phyloP scores from a whole-genome alignment of 2,113 vertebrate species.

The Cinclus cinclus region DNA sequence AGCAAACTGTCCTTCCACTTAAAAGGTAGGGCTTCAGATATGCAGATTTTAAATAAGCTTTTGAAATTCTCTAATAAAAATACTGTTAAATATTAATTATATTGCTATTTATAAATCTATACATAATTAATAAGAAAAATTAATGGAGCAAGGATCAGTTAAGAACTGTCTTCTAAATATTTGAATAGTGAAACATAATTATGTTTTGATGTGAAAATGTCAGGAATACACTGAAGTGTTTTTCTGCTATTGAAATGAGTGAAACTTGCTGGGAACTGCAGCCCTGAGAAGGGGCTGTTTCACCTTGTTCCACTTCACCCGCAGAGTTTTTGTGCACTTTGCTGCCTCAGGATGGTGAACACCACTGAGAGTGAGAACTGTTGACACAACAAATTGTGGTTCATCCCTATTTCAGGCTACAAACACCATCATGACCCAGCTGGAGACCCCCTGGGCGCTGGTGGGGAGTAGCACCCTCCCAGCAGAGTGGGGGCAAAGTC shows the following conservation, averaged over 20 bases:
- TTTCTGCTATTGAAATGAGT: not conserved
- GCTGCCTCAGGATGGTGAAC: accelerated
- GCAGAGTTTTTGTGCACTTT: not conserved
- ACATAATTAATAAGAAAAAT: slow-evolving; percentile 68
- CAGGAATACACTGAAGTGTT: slow-evolving; percentile 27
- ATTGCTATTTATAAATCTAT: slow-evolving; percentile 70
- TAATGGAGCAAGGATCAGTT: slow-evolving; percentile 42
- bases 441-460: accelerated
- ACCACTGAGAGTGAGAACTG: accelerated
- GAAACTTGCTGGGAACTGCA: not conserved
- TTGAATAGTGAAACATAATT: slow-evolving; percentile 60
- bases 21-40: slow-evolving; percentile 41
- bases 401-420: not conserved
- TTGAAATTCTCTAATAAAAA: slow-evolving; percentile 57
- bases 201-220: slow-evolving; percentile 59
- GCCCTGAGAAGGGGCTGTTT: not conserved
- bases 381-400: not conserved
- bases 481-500: not conserved
- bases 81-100: slow-evolving; percentile 67
- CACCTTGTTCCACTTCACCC: not conserved
- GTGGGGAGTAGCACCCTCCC: not conserved
- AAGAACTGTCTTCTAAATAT: slow-evolving; percentile 60
- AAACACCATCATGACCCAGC: not conserved
- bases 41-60: slow-evolving; percentile 42
- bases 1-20: slow-evolving; percentile 1